Conservation (phyloP, 1,140 invertebrate species). For the Drosophila persimilis region DNA sequence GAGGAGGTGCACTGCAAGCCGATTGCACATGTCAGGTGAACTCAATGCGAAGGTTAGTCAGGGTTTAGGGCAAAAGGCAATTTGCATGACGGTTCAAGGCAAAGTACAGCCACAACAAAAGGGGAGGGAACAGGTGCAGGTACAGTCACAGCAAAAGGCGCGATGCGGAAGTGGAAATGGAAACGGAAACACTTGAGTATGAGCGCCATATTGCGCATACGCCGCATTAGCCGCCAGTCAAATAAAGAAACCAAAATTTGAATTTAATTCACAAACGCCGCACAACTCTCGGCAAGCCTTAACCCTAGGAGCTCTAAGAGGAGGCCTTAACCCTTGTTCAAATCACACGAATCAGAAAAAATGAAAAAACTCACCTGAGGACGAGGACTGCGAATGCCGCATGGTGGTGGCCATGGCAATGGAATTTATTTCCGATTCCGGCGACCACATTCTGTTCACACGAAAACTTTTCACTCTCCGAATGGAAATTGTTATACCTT, state of each 20-base stretch:
- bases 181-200: constrained; percentile 49
- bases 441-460: constrained; percentile 78
- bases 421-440: constrained; percentile 83
- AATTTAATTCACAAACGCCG: constrained; percentile 45
- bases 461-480: constrained; percentile 23
- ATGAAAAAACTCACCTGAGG: constrained; percentile 82
- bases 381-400: constrained; percentile 83
- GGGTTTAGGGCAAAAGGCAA: constrained; percentile 10
- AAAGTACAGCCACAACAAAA: no score
- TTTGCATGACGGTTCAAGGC: constrained; percentile 3
- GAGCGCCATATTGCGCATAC: constrained; percentile 62
- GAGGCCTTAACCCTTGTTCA: background rate
- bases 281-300: background rate
- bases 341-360: background rate
- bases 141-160: no score
- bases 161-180: constrained; percentile 2
- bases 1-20: background rate
- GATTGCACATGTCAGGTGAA: constrained; percentile 12
- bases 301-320: background rate
- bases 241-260: constrained; percentile 37
- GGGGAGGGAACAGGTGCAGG: no score
- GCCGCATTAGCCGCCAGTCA: constrained; percentile 39
- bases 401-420: constrained; percentile 83
- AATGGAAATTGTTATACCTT: constrained; percentile 7
- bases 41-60: constrained; percentile 30